Base-by-base conservation (phyloP, 2,888 invertebrate species). In the Clanis bilineata region DNA sequence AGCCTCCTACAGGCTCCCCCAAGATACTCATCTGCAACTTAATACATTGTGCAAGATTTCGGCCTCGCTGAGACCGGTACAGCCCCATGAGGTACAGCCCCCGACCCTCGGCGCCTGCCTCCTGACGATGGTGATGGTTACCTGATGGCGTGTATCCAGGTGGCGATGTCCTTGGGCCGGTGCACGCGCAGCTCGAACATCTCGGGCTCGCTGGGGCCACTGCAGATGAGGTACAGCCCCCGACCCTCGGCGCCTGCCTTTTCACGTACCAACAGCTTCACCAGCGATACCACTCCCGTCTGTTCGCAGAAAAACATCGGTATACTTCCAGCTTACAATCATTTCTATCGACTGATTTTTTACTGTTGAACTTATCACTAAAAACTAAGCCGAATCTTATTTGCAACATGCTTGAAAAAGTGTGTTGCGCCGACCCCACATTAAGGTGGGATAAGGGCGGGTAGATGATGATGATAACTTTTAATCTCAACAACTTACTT, bases 101-200 rank as follows among this genome's bases (percentile, higher is more conserved):
- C 3, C 96, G 93, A n/a, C 95, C 95, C 76, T 97, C 97, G 60
- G 96, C 96, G 58, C 98, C 98, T 0, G 98, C 98, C 82, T 98
- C 98, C 86, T 98, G 98, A 18, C 98, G 0, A 21, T 32, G 1
- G 15, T n/a, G 12, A 36, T 1, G 2, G n/a, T 38, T 81, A 95
- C 93, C 97, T 94, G 72, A 98, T 96, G 41, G 96, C 95, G 76
- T 96, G 95, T 80, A 98, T 97, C 98, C 98, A 98, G 10, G 94
- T 91, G 76, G 96, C 96, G 79, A 97, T 96, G 75, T 98, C 98
- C 83, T 97, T 97, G 32, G 97, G 97, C 66, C 96, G 94, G 76
- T 97, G 96, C 25, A 95, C 95, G 78, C 98, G 95, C 58, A 99
- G 91, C 82, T 98, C 98, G 82, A 98, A 98, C 98, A 99, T 98